Evolutionary conservation across 1,140 invertebrate species (phyloP), one percentile per base, ranked within the genome.

Genomic region (Homarus americanus): DNA sequence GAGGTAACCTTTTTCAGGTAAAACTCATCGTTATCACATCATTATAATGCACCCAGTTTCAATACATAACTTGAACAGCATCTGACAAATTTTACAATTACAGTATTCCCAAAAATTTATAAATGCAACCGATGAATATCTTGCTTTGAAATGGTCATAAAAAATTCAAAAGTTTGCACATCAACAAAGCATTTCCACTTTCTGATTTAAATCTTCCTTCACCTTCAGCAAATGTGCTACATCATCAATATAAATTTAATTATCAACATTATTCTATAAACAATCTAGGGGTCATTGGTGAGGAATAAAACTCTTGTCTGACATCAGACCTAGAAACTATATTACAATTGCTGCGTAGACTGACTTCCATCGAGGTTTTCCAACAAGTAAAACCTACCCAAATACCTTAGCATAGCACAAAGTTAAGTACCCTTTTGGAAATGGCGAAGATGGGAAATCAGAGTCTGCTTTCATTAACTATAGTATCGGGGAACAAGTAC

Each of bases 231-330:
- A 58, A 58, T 17, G n/a, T 24, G n/a, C n/a, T 66, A 66, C n/a
- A 66, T 12, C 32, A 32, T 4, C 24, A 69, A 69, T 69, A 32
- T 32, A 32, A 24, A 69, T 9, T n/a, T 66, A 66, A 66, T 28
- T 58, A 24, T 58, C 20, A 69, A 69, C 63, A 69, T 69, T 32
- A 69, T 69, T 69, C 63, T 69, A 69, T 12, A 32, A 69, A 69
- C 63, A 69, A 69, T 69, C 63, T 32, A 69, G n/a, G 32, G 53
- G 53, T 58, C 53, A 58, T 24, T 58, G 28, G 63, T 69, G 63
- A 69, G 9, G 63, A 32, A 69, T 69, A 69, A 69, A 69, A 69
- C 28, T 69, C n/a, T 69, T 69, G 28, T 69, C 28, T 69, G 63
- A 28, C 32, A 4, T 17, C 63, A 69, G 28, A 69, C 63, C 63